Percentiles rank a stretch among this genome's conserved stretches.
These are phyloP conservation scores for Apoda limacodes DNA, from an alignment of 2,888 invertebrate genomes.

Conservation along the genomic window DNA sequence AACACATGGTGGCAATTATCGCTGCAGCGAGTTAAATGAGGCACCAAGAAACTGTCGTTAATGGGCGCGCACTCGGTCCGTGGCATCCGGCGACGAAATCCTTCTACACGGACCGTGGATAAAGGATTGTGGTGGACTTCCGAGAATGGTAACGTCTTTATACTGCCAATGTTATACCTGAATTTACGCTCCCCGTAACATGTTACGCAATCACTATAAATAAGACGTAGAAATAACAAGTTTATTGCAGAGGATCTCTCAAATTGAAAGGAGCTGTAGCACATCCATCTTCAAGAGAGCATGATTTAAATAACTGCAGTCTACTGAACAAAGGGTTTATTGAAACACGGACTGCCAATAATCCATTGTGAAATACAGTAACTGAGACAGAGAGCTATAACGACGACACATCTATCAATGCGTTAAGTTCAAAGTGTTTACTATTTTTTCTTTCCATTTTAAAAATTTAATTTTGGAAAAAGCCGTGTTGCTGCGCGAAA, in stretches of 20 bases:
- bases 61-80: slow-evolving; percentile 44
- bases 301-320: slow-evolving; percentile 28
- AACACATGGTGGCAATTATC: slow-evolving; percentile 70
- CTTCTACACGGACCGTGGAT: slow-evolving; percentile 30
- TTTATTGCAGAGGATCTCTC: slow-evolving; percentile 15
- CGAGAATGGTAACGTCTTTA: slow-evolving; percentile 37
- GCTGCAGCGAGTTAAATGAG: slow-evolving; percentile 67
- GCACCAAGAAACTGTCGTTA: slow-evolving; percentile 61
- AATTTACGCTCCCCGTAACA: slow-evolving; percentile 29
- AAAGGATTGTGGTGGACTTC: slow-evolving; percentile 41
- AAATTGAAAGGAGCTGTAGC: slow-evolving; percentile 15
- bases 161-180: slow-evolving; percentile 29
- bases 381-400: slow-evolving; percentile 21
- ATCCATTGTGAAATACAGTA: slow-evolving; percentile 19
- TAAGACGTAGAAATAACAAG: slow-evolving; percentile 31
- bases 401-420: slow-evolving; percentile 28
- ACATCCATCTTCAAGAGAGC: slow-evolving; percentile 24
- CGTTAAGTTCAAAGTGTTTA: slow-evolving; percentile 27
- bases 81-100: slow-evolving; percentile 54
- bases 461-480: slow-evolving; percentile 32
- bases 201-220: slow-evolving; percentile 38
- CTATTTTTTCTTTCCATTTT: slow-evolving; percentile 38
- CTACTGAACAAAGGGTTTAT: slow-evolving; percentile 24
- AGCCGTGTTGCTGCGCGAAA: slow-evolving; percentile 22
- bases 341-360: slow-evolving; percentile 21